Base-by-base conservation (phyloP, 2,888 invertebrate genomes). In the Adelognathus sp. region DNA sequence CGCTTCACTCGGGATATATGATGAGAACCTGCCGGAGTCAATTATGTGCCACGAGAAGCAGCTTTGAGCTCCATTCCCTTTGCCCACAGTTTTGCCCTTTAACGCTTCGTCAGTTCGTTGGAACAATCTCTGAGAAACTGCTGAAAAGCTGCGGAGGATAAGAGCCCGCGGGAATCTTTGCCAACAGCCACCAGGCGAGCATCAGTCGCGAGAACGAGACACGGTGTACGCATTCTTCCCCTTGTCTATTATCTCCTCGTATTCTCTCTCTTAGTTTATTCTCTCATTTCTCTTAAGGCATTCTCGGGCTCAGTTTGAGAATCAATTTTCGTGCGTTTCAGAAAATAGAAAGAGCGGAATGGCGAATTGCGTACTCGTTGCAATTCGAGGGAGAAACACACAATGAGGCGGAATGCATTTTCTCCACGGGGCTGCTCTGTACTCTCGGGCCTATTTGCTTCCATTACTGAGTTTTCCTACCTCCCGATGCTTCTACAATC, bases 91-190 rank as follows among this genome's bases (percentile, higher is more conserved):
- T 33, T 31, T 64, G 63, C 52, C 46, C 61, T 56, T 76, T 69
- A 72, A 80, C 77, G 77, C 75, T 77, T 72, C 78, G 80, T 78
- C 80, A 78, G 77, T 75, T 63, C 73, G 67, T 9, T 7, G 60
- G 39, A 79, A 74, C 73, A 63, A 74, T 71, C 74, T 76, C 73
- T 18, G 36, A 63, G 79, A 79, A 64, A 52, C 18, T 27, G 18
- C 16, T 56, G 18, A 50, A 24, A 4, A 24, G 52, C 16, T 41
- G 54, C 36, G 11, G 18, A 70, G n/a, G n/a, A n/a, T n/a, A n/a
- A n/a, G 24, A 50, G 11, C 58, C 41, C 58, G 70, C 58, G 64
- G 50, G 39, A 69, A 67, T 69, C 44, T 78, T 6, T 41, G 46
- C 50, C 58, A 52, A 50, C 36, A 69, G 56, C 11, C 33, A 61